phyloP scores from a whole-genome alignment of 1,140 invertebrate genomes.

The Drosophila littoralis region DNA sequence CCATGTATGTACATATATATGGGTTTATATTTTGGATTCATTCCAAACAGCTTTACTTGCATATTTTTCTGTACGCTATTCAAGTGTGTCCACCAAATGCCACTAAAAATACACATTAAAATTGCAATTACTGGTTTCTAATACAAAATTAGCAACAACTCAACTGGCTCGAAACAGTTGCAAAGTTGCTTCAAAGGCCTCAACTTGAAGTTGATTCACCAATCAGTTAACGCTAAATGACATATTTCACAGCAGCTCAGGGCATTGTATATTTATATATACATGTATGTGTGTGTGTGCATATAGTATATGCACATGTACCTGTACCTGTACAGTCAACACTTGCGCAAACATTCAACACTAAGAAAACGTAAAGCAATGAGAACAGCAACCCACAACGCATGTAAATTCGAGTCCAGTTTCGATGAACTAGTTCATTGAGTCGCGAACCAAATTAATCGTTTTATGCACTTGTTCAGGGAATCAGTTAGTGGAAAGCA shows the following conservation, averaged over 20 bases:
- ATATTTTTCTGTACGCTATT: constrained; percentile 31
- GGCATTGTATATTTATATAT: background rate
- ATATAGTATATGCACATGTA: background rate
- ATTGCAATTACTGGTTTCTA: background rate
- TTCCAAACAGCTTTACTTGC: constrained; percentile 66
- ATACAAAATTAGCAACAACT: background rate
- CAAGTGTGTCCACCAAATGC: background rate
- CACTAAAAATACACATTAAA: background rate
- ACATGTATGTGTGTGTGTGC: background rate
- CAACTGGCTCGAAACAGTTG: background rate
- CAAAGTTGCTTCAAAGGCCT: background rate
- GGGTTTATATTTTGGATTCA: constrained; percentile 60
- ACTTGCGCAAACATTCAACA: constrained; percentile 4
- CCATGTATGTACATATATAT: no score
- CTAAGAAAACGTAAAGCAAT: background rate
- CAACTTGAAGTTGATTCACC: constrained; percentile 1
- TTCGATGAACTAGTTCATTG: background rate
- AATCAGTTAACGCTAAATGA: constrained; percentile 12
- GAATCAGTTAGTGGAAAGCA: no score
- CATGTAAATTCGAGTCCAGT: background rate
- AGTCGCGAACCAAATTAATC: background rate
- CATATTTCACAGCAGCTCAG: constrained; percentile 8
- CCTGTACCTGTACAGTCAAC: constrained; percentile 4
- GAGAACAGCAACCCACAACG: background rate
- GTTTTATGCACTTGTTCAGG: background rate